Conservation (phyloP, 2,888 invertebrate species). For the Gnatocerus cornutus region DNA sequence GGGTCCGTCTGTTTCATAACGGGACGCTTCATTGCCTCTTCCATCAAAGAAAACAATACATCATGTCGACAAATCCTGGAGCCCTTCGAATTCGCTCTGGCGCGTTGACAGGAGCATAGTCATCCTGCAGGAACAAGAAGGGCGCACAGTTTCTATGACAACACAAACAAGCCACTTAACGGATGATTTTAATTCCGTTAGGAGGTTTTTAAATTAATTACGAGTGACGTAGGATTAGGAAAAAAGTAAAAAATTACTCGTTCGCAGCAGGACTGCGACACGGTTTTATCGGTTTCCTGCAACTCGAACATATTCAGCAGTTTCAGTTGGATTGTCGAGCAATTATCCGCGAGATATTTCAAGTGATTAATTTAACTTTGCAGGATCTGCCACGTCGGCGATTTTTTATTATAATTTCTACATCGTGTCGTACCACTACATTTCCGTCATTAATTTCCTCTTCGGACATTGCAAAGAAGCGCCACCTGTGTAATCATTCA, state of each 20-base stretch:
- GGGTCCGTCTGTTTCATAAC: constrained; percentile 64
- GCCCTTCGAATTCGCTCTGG: constrained; percentile 15
- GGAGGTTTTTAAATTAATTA: constrained; percentile 38
- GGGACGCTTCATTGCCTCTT: constrained; percentile 51
- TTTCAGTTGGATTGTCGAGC: constrained; percentile 17
- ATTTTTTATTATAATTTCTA: constrained; percentile 1
- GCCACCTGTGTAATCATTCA: constrained; percentile 16
- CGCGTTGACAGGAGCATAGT: constrained; percentile 11
- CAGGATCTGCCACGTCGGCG: constrained; percentile 20
- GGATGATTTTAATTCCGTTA: constrained; percentile 36
- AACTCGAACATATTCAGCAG: constrained; percentile 14
- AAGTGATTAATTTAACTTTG: constrained; percentile 39
- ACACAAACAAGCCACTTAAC: constrained; percentile 39
- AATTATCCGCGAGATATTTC: constrained; percentile 34
- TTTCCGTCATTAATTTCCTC: constrained; percentile 1
- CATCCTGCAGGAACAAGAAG: constrained; percentile 12
- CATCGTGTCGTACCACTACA: background rate
- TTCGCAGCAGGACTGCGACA: constrained; percentile 15
- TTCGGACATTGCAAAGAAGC: constrained; percentile 9
- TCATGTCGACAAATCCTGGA: constrained; percentile 47
- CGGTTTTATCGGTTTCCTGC: constrained; percentile 9
- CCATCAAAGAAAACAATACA: constrained; percentile 51
- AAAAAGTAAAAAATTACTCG: constrained; percentile 16
- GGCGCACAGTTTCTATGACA: constrained; percentile 28
- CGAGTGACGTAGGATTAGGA: constrained; percentile 14